Evolutionary conservation across 2,797 vertebrate genomes (phyloP), one percentile per base, ranked within the genome.

Genomic region (Linurgus olivaceus): DNA sequence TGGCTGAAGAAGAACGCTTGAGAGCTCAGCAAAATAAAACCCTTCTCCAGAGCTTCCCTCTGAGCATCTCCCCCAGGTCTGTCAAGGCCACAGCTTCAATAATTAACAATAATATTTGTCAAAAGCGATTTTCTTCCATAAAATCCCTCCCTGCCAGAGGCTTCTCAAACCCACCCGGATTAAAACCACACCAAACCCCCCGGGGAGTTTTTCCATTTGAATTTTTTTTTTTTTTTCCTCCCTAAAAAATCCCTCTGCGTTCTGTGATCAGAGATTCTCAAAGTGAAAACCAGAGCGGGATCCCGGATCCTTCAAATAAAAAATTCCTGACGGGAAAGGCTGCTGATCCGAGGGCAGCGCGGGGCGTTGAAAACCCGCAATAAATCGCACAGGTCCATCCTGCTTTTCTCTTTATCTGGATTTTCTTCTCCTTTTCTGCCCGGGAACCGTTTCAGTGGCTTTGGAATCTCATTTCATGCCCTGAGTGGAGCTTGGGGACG

Each of bases 41-140:
- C 48, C 12, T 55, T 55, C 28, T 63, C 52, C 71, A 44, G 38
- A 71, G 25, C 6, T 40, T 45, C 65, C 40, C 48, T 94, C 93
- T 73, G 51, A 94, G 74, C 87, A 28, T 66, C 68, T 55, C 72
- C 82, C 78, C 40, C 29, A 11, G 37, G 45, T 62, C 93, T 50
- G 50, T 33, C 88, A 80, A 90, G 86, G 82, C 77, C 76, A 93
- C 51, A 28, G 51, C 58, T 90, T 86, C 74, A 45, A 37, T 35
- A 86, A 95, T 88, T 78, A 76, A 75, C 51, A 68, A 20, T 11
- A 54, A 59, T 73, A 78, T 94, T 92, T 90, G 83, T 86, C 91
- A 90, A 38, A 94, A 83, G n/a, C 58, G 70, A 90, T 96, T 91
- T n/a, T 57, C 16, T 47, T 82, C 57, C 7, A 7, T 63, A 55